phyloP scores from a whole-genome alignment of 1,140 invertebrate species.

The Chlorops oryzae region DNA sequence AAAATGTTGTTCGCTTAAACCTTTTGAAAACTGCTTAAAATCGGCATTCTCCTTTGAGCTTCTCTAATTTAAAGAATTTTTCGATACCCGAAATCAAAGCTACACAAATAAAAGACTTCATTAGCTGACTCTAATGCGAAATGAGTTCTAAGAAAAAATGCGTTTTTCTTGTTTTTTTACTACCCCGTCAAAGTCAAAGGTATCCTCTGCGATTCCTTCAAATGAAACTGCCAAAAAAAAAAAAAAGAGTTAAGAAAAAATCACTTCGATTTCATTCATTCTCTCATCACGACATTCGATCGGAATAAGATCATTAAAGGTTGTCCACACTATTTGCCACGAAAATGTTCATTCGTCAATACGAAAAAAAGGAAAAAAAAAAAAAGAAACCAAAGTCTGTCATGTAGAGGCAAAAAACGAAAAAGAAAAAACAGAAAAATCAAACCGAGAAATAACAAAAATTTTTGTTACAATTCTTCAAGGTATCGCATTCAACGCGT shows the following conservation, averaged over 20 bases:
- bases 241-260: too few relatives aligned
- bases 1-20: too few relatives aligned
- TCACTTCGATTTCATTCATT: too few relatives aligned
- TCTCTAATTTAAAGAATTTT: background rate
- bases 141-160: background rate
- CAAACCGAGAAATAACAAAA: slow-evolving; percentile 7
- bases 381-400: too few relatives aligned
- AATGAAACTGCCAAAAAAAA: too few relatives aligned
- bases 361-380: too few relatives aligned
- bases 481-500: slow-evolving; percentile 47
- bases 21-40: too few relatives aligned
- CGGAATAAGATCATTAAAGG: too few relatives aligned
- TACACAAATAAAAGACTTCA: background rate
- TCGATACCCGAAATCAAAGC: background rate
- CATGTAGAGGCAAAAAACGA: background rate
- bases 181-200: too few relatives aligned
- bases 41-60: too few relatives aligned
- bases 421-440: slow-evolving; percentile 6
- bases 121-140: background rate
- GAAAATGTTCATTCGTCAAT: slow-evolving; percentile 47
- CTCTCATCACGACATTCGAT: too few relatives aligned
- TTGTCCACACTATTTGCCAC: slow-evolving; percentile 35
- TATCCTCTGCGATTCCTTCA: too few relatives aligned
- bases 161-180: slow-evolving; percentile 21
- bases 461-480: slow-evolving; percentile 19